Percentiles rank a stretch among this genome's conserved stretches.
Conservation (phyloP, 2,113 vertebrate genomes). For the Labeo catla region DNA sequence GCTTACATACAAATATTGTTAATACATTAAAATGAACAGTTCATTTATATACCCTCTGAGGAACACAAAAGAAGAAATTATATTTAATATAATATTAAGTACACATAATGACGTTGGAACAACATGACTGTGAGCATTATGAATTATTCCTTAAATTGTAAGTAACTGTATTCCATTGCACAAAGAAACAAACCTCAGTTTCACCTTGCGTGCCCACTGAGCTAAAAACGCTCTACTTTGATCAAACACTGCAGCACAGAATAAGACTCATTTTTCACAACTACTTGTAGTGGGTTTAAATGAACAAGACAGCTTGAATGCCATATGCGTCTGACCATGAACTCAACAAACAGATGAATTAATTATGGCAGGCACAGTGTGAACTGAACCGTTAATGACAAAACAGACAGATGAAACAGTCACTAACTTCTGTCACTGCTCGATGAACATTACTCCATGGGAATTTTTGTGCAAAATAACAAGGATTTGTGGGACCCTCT, state of each 20-base stretch:
- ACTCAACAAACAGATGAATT: slow-evolving; percentile 36
- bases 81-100: neutral
- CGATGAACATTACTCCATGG: neutral
- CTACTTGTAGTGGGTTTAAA: slow-evolving; percentile 6
- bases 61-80: neutral
- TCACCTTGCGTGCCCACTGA: neutral
- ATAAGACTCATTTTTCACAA: slow-evolving; percentile 1
- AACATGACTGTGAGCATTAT: neutral
- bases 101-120: neutral
- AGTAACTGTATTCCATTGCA: neutral
- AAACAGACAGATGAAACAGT: slow-evolving; percentile 24
- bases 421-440: slow-evolving; percentile 7
- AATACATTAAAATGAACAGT: neutral
- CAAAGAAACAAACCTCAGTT: neutral
- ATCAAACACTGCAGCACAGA: neutral
- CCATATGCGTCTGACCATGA: slow-evolving; percentile 26
- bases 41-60: neutral
- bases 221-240: neutral
- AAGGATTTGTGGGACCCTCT: neutral
- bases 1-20: slow-evolving; percentile 15
- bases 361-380: slow-evolving; percentile 24
- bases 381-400: slow-evolving; percentile 22
- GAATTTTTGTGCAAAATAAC: neutral
- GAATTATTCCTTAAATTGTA: neutral
- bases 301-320: slow-evolving; percentile 38